Evolutionary conservation across 2,888 invertebrate species (phyloP).

Genomic region (Rhyacophila evoluta): DNA sequence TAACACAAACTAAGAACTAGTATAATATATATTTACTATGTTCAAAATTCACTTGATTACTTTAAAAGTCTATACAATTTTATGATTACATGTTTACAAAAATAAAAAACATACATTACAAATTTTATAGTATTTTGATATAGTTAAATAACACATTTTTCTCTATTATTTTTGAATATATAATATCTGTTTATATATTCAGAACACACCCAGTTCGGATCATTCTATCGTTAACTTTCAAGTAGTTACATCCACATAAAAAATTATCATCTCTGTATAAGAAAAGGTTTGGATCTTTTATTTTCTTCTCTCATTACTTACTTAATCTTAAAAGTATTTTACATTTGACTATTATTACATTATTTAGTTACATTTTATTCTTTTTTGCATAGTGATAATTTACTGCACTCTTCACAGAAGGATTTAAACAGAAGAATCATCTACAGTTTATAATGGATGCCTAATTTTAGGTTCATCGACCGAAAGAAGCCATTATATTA

Average conservation of each 20-base stretch:
- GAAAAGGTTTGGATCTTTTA: constrained; percentile 42
- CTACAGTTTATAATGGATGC: neutral
- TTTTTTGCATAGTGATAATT: constrained; percentile 19
- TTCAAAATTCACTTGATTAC: no score
- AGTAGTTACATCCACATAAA: constrained; percentile 44
- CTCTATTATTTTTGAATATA: neutral
- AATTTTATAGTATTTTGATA: no score
- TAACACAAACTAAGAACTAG: no score
- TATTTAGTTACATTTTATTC: constrained; percentile 23
- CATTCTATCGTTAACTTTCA: constrained; percentile 55
- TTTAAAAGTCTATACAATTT: no score
- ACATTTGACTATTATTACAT: constrained; percentile 31
- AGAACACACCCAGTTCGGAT: constrained; percentile 67
- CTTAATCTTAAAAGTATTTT: constrained; percentile 27
- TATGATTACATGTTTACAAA: no score
- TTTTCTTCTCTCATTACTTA: constrained; percentile 39
- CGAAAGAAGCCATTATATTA: neutral
- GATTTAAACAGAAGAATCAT: neutral
- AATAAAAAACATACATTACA: no score
- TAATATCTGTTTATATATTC: neutral
- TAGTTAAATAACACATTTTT: no score
- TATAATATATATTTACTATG: no score
- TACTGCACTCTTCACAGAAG: neutral
- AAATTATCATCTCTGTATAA: constrained; percentile 43
- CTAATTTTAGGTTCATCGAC: neutral